Conservation (phyloP, 2,113 vertebrate genomes). For the Arvicanthis niloticus region DNA sequence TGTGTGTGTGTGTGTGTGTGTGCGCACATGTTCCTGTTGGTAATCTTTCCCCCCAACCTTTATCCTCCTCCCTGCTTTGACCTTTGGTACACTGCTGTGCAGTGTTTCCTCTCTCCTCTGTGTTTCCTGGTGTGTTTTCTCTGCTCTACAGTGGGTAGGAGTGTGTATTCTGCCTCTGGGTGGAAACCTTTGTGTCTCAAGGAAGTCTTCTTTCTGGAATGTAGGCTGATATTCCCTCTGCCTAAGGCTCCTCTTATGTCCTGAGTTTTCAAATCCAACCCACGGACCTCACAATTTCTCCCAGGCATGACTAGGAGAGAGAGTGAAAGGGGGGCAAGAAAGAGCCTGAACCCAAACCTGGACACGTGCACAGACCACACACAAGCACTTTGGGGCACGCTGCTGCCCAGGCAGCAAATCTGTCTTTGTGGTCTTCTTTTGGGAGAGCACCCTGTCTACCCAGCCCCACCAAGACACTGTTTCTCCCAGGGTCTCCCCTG, state of each 20-base stretch:
- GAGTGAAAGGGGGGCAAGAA: fast-evolving
- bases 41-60: background rate
- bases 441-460: fast-evolving
- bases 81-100: background rate
- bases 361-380: background rate
- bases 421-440: background rate
- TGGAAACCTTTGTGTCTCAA: background rate
- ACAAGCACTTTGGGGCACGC: background rate
- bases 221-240: background rate
- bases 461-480: background rate
- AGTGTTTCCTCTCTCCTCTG: background rate
- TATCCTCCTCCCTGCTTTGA: constrained; percentile 2
- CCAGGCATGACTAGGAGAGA: background rate
- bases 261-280: background rate
- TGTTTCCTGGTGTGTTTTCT: background rate
- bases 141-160: background rate
- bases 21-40: too few species aligned
- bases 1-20: too few species aligned
- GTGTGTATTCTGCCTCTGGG: background rate
- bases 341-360: background rate
- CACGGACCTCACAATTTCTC: too few species aligned
- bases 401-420: fast-evolving
- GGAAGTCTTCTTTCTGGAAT: background rate
- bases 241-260: background rate
- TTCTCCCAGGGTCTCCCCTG: background rate